These are phyloP conservation scores for Acropternis orthonyx DNA, from an alignment of 2,797 vertebrate genomes.

Conservation along the genomic window DNA sequence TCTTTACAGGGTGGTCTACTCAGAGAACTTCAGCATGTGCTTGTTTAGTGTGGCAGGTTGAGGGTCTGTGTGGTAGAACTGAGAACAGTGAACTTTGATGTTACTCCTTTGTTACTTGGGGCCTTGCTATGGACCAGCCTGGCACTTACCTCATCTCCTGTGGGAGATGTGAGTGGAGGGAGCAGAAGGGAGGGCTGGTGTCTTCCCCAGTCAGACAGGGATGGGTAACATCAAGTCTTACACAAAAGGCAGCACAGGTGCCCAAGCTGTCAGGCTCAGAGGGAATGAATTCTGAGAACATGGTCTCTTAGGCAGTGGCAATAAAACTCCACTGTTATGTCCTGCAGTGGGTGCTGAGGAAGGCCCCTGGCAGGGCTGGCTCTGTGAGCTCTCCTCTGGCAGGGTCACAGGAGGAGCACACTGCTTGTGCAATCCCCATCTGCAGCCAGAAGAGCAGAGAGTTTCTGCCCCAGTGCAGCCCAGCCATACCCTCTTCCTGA, in stretches of 20 bases:
- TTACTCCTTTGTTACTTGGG: not conserved
- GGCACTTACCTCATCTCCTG: not conserved
- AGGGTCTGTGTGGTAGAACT: not conserved
- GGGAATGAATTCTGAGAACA: not conserved
- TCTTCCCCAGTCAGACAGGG: not conserved
- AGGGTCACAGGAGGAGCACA: not conserved
- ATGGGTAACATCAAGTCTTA: not conserved
- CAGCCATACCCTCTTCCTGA: not conserved
- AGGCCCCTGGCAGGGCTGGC: not conserved
- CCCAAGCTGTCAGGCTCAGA: not conserved
- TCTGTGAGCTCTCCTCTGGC: not conserved
- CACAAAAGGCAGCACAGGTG: not conserved
- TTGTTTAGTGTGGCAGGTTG: not conserved
- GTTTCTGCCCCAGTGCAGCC: not conserved
- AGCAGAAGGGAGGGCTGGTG: not conserved
- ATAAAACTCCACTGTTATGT: not conserved
- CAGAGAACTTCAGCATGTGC: not conserved
- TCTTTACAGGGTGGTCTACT: not conserved
- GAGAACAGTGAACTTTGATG: not conserved
- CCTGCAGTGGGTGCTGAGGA: not conserved
- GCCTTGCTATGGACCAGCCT: not conserved
- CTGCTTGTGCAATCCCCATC: not conserved
- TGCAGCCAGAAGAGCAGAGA: not conserved
- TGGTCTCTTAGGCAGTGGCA: constrained; percentile 24
- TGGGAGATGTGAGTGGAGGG: not conserved